Evolutionary conservation across 35 echinoderm and acorn worm genomes (phyloP).

Genomic region (Heliocidaris erythrogramma): DNA sequence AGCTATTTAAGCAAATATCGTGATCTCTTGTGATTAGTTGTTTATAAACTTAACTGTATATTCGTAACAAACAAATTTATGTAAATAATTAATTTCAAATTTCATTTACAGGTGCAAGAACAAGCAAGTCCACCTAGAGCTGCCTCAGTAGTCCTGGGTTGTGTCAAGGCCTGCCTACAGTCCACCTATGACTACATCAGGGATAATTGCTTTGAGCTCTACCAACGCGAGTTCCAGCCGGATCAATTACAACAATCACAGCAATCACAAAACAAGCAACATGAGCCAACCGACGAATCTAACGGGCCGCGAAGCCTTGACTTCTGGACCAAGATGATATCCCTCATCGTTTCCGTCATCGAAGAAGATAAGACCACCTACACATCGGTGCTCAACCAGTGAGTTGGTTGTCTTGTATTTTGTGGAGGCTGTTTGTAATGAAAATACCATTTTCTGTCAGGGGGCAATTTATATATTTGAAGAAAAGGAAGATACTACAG

Average conservation of each 20-base stretch:
- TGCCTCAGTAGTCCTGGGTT: slow-evolving; percentile 93
- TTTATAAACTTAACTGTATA: no score
- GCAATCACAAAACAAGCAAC: slow-evolving; percentile 51
- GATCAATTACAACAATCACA: slow-evolving; percentile 34
- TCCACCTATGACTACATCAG: slow-evolving; percentile 98
- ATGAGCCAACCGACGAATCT: slow-evolving; percentile 70
- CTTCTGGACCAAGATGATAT: slow-evolving; percentile 98
- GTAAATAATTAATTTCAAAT: background rate
- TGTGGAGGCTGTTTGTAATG: no score
- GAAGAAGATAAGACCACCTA: slow-evolving; percentile 98
- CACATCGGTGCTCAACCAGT: slow-evolving; percentile 97
- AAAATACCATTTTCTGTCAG: no score
- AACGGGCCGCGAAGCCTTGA: slow-evolving; percentile 80
- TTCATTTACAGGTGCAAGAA: slow-evolving; percentile 77
- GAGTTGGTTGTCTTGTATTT: slow-evolving; percentile 5
- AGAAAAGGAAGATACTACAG: no score
- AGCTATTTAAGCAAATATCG: no score
- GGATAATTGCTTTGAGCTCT: slow-evolving; percentile 97
- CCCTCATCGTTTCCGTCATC: slow-evolving; percentile 93
- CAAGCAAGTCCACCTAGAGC: slow-evolving; percentile 95
- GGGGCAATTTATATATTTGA: no score
- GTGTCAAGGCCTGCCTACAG: slow-evolving; percentile 94
- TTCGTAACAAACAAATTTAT: no score
- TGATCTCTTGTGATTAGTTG: no score
- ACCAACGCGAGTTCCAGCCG: slow-evolving; percentile 93